Conservation (phyloP, 2,797 vertebrate species). For the Characodon lateralis region DNA sequence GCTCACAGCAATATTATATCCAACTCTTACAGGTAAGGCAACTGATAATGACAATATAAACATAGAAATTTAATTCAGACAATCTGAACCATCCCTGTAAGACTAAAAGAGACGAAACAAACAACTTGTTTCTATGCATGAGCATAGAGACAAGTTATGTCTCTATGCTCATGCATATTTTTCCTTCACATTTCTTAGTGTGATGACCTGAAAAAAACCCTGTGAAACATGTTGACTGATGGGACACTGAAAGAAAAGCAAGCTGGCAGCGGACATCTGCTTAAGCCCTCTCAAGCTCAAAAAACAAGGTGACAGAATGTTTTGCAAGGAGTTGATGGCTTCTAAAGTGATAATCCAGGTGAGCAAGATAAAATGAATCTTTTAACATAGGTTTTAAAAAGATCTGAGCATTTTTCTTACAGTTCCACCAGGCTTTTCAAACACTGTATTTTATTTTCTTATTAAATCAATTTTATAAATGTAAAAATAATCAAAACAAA, state of each 20-base stretch:
- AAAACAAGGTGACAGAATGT: conserved; percentile 19
- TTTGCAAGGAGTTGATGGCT: conserved; percentile 36
- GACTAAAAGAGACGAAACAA: background rate
- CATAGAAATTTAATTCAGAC: background rate
- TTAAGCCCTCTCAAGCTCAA: conserved; percentile 44
- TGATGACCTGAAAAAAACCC: conserved; percentile 35
- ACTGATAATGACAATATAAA: background rate
- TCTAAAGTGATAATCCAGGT: conserved; percentile 46
- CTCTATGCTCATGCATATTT: background rate
- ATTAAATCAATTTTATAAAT: background rate
- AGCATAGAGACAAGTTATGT: background rate
- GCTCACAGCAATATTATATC: background rate
- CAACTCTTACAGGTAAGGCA: background rate
- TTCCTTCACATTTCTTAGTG: background rate
- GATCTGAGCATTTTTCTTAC: background rate
- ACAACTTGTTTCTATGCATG: background rate
- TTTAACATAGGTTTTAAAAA: conserved; percentile 26
- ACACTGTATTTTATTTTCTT: background rate
- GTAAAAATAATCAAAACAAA: background rate
- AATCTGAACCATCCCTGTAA: background rate
- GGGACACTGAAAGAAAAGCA: conserved; percentile 37
- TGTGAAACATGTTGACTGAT: conserved; percentile 43
- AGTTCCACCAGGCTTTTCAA: background rate
- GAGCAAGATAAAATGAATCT: conserved; percentile 46
- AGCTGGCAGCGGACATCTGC: conserved; percentile 57